These are phyloP conservation scores for Gymnopithys bicolor DNA, from an alignment of 2,797 vertebrate species.

Conservation along the genomic window DNA sequence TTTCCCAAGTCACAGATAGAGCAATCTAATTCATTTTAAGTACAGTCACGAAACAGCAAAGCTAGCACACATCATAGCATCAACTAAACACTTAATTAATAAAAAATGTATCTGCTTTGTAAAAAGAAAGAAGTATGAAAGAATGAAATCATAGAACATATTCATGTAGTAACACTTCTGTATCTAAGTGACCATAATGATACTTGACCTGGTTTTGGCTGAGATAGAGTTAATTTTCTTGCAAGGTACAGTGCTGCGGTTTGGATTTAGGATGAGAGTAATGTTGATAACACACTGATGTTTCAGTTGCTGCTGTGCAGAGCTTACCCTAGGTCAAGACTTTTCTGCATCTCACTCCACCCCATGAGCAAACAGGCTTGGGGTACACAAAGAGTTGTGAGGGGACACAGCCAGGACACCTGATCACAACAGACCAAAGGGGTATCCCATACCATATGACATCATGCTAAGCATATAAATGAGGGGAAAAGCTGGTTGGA, in stretches of 20 bases:
- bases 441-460: neutral
- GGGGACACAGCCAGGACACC: neutral
- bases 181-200: neutral
- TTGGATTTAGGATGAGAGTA: neutral
- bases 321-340: neutral
- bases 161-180: neutral
- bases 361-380: neutral
- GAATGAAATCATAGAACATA: neutral
- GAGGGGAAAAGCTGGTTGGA: neutral
- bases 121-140: neutral
- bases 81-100: neutral
- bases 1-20: neutral
- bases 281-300: neutral
- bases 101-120: neutral
- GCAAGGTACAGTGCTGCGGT: neutral
- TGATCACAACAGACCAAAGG: neutral
- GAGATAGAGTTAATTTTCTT: neutral
- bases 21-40: neutral
- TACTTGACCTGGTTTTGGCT: neutral
- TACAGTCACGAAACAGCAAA: neutral
- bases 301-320: neutral
- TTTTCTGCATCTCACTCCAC: neutral
- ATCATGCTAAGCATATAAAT: neutral
- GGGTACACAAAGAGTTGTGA: neutral
- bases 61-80: neutral